Percentiles rank a stretch among this genome's conserved stretches.
Conservation (phyloP, 2,888 invertebrate species). For the Hirtodrosophila cameraria region DNA sequence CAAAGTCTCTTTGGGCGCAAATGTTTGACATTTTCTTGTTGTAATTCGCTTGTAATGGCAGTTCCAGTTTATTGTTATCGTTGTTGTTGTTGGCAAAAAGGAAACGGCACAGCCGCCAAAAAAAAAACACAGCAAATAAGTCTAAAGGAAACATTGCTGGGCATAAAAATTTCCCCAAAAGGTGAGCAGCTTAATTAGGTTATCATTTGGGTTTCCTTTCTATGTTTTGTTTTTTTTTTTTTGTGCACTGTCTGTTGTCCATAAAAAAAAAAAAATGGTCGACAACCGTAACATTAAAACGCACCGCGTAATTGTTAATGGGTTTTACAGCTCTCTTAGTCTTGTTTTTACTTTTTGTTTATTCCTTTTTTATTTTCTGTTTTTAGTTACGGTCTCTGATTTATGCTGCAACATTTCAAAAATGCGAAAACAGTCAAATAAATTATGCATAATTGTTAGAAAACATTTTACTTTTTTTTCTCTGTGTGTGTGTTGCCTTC, state of each 20-base stretch:
- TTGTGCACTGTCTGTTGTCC: slow-evolving; percentile 1
- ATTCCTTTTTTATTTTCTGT: too few species aligned
- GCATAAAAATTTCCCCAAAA: slow-evolving; percentile 42
- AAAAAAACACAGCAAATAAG: slow-evolving; percentile 8
- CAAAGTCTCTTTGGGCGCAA: slow-evolving; percentile 27
- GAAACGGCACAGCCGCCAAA: slow-evolving; percentile 11
- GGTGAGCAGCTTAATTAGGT: slow-evolving; percentile 75
- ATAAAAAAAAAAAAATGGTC: slow-evolving; percentile 28
- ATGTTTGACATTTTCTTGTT: slow-evolving; percentile 66
- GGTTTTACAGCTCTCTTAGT: slow-evolving; percentile 44
- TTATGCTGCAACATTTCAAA: slow-evolving; percentile 33
- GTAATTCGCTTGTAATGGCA: slow-evolving; percentile 70
- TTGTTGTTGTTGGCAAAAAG: slow-evolving; percentile 16
- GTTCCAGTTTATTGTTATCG: slow-evolving; percentile 28
- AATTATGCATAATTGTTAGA: slow-evolving; percentile 35
- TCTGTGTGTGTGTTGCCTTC: not conserved
- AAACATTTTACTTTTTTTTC: slow-evolving; percentile 6
- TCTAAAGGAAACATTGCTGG: slow-evolving; percentile 14
- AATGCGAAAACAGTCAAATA: slow-evolving; percentile 40
- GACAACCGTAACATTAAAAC: slow-evolving; percentile 20
- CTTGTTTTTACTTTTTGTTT: slow-evolving; percentile 12
- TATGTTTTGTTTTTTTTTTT: slow-evolving; percentile 1
- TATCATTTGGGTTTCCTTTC: slow-evolving; percentile 64
- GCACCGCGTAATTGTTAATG: slow-evolving; percentile 64
- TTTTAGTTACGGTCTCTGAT: slow-evolving; percentile 35